Percentiles rank a stretch among this genome's conserved stretches.
Evolutionary conservation across 1,140 invertebrate genomes (phyloP).

Genomic region (Drosophila paulistorum): DNA sequence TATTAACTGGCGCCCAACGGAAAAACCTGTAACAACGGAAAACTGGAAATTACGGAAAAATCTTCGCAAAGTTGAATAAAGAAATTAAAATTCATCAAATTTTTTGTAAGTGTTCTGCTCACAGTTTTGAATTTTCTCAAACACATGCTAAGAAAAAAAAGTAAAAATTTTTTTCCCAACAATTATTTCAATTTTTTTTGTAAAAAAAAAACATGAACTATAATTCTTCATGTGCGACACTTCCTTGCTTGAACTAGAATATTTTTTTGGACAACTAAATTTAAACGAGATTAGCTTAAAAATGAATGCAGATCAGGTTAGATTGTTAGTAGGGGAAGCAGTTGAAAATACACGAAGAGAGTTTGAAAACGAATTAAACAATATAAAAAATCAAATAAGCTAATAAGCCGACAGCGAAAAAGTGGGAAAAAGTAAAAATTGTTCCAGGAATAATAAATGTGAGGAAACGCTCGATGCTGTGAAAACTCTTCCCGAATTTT

Average conservation of each 20-base stretch:
- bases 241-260: slow-evolving; percentile 1
- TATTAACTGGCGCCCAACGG: background rate
- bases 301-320: background rate
- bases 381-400: background rate
- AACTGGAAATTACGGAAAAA: background rate
- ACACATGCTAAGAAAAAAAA: background rate
- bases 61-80: background rate
- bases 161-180: background rate
- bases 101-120: background rate
- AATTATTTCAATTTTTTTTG: background rate
- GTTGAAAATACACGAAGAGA: background rate
- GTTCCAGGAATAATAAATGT: background rate
- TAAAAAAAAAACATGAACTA: background rate
- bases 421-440: slow-evolving; percentile 3
- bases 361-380: slow-evolving; percentile 1
- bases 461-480: slow-evolving; percentile 1
- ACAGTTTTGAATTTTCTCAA: background rate
- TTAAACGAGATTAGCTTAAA: background rate
- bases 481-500: slow-evolving; percentile 9
- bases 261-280: background rate
- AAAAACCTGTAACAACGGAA: slow-evolving; percentile 1
- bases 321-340: background rate
- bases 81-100: too few species aligned
- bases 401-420: background rate
- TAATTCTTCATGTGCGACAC: background rate